Percentiles rank a stretch among this genome's conserved stretches.
These are phyloP conservation scores for Okapia johnstoni DNA, from an alignment of 2,113 vertebrate species.

Conservation along the genomic window DNA sequence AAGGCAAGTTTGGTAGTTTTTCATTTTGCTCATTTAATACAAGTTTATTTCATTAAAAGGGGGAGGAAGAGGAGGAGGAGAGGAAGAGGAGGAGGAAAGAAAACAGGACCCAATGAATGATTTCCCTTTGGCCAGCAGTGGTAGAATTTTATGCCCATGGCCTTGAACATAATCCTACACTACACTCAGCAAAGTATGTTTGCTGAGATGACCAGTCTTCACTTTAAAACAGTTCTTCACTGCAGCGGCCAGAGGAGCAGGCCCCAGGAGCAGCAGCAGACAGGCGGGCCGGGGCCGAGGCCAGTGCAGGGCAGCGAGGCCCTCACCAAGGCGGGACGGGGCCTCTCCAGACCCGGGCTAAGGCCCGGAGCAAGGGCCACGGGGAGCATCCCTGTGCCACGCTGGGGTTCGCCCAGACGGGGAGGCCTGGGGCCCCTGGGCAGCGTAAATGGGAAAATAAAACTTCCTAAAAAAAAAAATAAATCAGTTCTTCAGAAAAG, in stretches of 20 bases:
- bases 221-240: neutral
- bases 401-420: neutral
- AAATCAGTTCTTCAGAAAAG: neutral
- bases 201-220: neutral
- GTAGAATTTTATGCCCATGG: fast-evolving
- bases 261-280: neutral
- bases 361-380: neutral
- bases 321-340: neutral
- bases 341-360: neutral
- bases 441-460: conserved; percentile 63
- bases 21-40: conserved; percentile 2
- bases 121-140: neutral
- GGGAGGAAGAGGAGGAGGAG: no score
- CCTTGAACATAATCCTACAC: neutral
- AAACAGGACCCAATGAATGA: neutral
- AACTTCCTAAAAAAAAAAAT: no score
- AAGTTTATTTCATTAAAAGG: conserved; percentile 12
- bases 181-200: neutral
- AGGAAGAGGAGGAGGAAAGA: neutral
- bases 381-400: neutral
- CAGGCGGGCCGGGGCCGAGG: neutral
- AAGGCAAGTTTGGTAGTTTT: neutral
- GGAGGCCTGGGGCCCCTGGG: neutral
- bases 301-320: neutral
- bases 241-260: neutral